These are phyloP conservation scores for Dysidea cf. avara DNA, from an alignment of 37 sponge, comb jelly and placozoan species.

Conservation along the genomic window DNA sequence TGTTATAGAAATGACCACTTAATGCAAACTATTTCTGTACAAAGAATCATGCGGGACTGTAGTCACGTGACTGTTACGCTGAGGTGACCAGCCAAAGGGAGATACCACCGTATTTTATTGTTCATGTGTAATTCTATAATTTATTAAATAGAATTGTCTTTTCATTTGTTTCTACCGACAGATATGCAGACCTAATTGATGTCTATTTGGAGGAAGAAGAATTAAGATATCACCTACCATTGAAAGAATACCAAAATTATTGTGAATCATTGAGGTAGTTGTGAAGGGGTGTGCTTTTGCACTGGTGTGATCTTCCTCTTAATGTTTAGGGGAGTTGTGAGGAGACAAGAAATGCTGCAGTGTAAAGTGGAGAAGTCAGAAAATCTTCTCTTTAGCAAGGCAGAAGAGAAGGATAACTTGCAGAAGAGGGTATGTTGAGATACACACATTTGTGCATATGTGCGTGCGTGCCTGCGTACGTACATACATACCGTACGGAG, in stretches of 20 bases:
- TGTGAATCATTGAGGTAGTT: conserved; percentile 68
- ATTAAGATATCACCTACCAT: conserved; percentile 47
- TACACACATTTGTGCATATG: conserved; percentile 3
- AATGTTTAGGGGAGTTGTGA: conserved; percentile 42
- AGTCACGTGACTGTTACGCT: too few species aligned
- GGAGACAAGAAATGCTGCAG: conserved; percentile 62
- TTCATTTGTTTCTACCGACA: not conserved
- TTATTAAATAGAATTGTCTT: too few species aligned
- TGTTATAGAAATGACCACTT: too few species aligned
- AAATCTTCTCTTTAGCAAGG: conserved; percentile 35
- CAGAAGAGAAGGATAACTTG: conserved; percentile 40
- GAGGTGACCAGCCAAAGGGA: too few species aligned
- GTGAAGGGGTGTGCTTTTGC: not conserved
- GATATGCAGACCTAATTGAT: conserved; percentile 63
- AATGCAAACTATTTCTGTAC: too few species aligned
- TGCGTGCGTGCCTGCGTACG: not conserved
- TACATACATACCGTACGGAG: not conserved
- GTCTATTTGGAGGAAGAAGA: conserved; percentile 72
- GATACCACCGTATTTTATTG: too few species aligned
- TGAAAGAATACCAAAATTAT: conserved; percentile 74
- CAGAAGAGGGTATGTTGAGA: conserved; percentile 13
- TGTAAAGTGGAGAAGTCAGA: conserved; percentile 54
- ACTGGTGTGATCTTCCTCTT: conserved; percentile 12
- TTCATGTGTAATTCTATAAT: not conserved
- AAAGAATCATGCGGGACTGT: too few species aligned